A percentile compares a stretch with the other conserved stretches of the same genome.
Conservation (phyloP, 1,140 invertebrate genomes). For the Drosophila subobscura region DNA sequence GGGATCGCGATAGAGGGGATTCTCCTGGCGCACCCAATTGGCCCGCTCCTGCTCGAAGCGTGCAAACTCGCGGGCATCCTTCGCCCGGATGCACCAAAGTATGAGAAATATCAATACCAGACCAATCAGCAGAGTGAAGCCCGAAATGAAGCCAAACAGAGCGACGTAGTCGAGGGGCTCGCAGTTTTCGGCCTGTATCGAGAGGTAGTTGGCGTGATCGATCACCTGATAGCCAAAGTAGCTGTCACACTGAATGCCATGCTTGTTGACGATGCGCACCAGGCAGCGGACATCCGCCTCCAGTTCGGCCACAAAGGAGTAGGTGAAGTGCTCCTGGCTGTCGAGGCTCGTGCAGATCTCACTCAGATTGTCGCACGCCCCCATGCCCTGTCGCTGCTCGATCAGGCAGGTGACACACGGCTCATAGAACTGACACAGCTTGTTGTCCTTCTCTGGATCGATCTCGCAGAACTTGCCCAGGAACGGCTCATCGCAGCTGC, state of each 20-base stretch:
- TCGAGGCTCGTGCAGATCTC: conserved; percentile 62
- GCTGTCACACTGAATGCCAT: conserved; percentile 84
- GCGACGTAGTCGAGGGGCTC: conserved; percentile 66
- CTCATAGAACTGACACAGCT: conserved; percentile 77
- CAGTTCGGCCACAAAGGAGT: conserved; percentile 60
- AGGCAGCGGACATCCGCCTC: conserved; percentile 77
- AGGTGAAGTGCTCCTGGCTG: conserved; percentile 49
- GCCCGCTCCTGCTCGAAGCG: conserved; percentile 84
- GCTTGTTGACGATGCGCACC: conserved; percentile 81
- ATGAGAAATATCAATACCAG: conserved; percentile 83
- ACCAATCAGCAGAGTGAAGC: conserved; percentile 83
- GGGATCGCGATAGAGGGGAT: conserved; percentile 85
- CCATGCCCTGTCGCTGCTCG: conserved; percentile 55
- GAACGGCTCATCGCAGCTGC: conserved; percentile 85
- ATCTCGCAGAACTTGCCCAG: conserved; percentile 74
- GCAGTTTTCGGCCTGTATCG: conserved; percentile 83
- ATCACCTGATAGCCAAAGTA: conserved; percentile 84
- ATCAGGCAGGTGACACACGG: conserved; percentile 76
- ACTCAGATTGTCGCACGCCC: conserved; percentile 54
- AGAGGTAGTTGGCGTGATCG: conserved; percentile 68
- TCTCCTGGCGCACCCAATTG: conserved; percentile 83
- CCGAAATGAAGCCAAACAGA: conserved; percentile 79
- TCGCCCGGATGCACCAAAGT: conserved; percentile 83
- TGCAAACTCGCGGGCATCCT: conserved; percentile 84
- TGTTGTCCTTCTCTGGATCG: conserved; percentile 71